Base-by-base conservation (phyloP, 2,888 invertebrate genomes). In the Liodrosophila aerea region DNA sequence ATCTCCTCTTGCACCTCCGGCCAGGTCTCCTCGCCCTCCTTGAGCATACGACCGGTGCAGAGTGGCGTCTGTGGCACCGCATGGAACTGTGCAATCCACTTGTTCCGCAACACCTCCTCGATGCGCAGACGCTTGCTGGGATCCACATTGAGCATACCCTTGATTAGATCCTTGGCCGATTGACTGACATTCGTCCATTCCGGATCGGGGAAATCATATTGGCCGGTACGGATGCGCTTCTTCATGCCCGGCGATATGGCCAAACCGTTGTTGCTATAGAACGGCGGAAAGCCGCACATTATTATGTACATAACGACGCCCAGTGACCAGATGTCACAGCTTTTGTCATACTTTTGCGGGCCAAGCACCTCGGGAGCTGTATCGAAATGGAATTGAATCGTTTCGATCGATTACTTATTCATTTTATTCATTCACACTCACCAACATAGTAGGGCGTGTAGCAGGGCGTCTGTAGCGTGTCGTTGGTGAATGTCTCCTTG, bases 181-280 rank as follows among this genome's bases (percentile, higher is more conserved):
- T 94, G 92, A 7, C 98, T 98, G 0, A 99, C 98, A 88, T 96
- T 94, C 54, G 95, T 94, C 98, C 98, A 98, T 88, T 98, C 98
- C 0, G 97, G 97, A 87, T 95, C 94, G 0, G 99, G 98, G 89
- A 99, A 99, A 84, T 97, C 97, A 90, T 98, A 99, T 89, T 99
- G 98, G 0, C 99, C 99, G 44, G 97, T 93, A 76, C 98, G 93
- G 85, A 90, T 90, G 36, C 90, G 92, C 89, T 96, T 97, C 90
- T 99, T 99, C 99, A 99, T 99, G 4, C 99, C 99, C 0, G 99
- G 99, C 0, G 98, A 98, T 89, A 99, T 99, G 31, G 99, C 98
- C 49, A 97, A 92, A 0, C 99, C 99, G 86, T 98, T 97, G 90
- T 98, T 97, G 87, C 98, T 98, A 91, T 98, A 99, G 91, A 99